Base-by-base conservation (phyloP, 2,888 invertebrate species). In the Imbricaverruca yamaguchii region DNA sequence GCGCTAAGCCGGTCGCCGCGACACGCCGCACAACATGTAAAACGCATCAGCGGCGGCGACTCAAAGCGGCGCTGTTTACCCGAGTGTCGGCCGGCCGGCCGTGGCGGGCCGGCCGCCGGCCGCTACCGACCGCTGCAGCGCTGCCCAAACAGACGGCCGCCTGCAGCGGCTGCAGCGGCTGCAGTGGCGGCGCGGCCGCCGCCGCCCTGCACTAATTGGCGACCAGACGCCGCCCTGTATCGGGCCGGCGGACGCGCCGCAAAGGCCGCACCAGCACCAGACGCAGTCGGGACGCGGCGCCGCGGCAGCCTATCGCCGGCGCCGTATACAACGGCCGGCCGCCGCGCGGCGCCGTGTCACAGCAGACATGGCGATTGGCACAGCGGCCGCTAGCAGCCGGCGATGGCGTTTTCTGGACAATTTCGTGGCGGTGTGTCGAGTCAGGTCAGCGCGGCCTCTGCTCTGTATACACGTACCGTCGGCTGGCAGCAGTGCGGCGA, bases 11-110 rank as follows among this genome's bases (percentile, higher is more conserved):
- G 55, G 59, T 7, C 12, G 21, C 21, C 74, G 74, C 74, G 69
- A 69, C 69, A 69, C 69, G 39, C 23, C 74, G 12, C 23, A 74
- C 74, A 74, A 74, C 74, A 74, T 74, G 74, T 74, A 74, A 74
- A 74, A 74, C 74, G 74, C 74, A 74, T 74, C 74, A 74, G 74
- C 74, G 53, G 74, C 55, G 74, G 55, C 53, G 55, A 15, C 55
- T 74, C 74, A 74, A 55, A 53, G 74, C 39, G 74, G 74, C 15
- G 13, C 21, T 74, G 74, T 74, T 74, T 74, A 74, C 55, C 18
- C 55, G 53, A 23, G 11, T 9, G 67, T 23, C 67, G 67, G 67
- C 61, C 65, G 65, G 39, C 39, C 39, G 39, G 39, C 39, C 4
- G 39, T 39, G 39, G 39, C 39, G 2, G 39, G 39, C 39, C 39